Base-by-base conservation (phyloP, 1,140 invertebrate genomes). In the Heliconius nattereri region DNA sequence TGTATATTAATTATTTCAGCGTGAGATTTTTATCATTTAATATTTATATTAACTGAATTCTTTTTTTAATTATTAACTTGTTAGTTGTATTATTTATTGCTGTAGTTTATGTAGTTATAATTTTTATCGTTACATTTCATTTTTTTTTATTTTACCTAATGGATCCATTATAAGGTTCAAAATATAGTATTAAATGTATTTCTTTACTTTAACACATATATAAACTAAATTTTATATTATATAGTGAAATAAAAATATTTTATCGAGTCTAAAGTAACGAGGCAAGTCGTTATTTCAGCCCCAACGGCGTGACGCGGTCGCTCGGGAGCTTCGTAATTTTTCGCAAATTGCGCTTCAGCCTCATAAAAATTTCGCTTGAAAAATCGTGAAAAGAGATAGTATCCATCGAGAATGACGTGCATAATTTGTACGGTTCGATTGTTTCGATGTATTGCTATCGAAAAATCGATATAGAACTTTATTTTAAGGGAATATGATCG, bases 291-390 rank as follows among this genome's bases (percentile, higher is more conserved):
- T 66, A 66, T 66, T 29, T 1, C 23, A 66, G n/a, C 23, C 8
- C 35, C 74, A 72, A 60, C 66, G 54, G 57, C 16, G 9, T 35
- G 54, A 57, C 72, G 19, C 54, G 78, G 57, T 60, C 32, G 78
- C 78, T 60, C 57, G 71, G 70, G 72, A 74, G 77, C 72, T 73
- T 73, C 57, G 76, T 78, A 78, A 60, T 57, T 73, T 78, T 60
- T 78, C 45, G 45, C 66, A 40, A 73, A 72, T 66, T 78, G 40
- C 66, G 29, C 57, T 78, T 45, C 37, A 78, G 76, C 52, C 60
- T 73, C 23, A 29, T 75, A 35, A 75, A 79, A 76, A 23, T 71
- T 66, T 76, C 23, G 60, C 73, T 66, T 66, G 40, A 19, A 70
- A 66, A 71, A 71, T 35, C 49, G 52, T 78, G 52, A 40, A 74